Conservation (phyloP, 2,113 vertebrate genomes). For the Sisor rabdophorus region DNA sequence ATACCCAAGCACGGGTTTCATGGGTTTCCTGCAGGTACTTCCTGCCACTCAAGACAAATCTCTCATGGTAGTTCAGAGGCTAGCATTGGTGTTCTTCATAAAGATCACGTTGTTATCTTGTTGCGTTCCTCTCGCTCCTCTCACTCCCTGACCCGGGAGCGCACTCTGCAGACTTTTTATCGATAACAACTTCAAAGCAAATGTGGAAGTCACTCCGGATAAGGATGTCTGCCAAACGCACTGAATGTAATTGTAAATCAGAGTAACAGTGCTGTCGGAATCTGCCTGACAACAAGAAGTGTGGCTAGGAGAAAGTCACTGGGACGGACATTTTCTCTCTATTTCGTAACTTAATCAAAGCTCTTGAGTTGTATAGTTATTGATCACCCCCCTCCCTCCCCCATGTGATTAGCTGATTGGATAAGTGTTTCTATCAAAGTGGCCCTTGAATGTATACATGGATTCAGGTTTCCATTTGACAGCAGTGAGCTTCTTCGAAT, state of each 20-base stretch:
- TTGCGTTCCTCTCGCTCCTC: background rate
- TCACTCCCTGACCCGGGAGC: background rate
- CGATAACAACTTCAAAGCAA: constrained; percentile 6
- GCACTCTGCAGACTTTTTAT: background rate
- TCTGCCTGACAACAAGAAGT: background rate
- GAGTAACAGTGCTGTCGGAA: background rate
- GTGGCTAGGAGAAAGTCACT: background rate
- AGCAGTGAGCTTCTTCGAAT: no score
- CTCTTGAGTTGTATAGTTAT: no score
- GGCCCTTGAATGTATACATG: background rate
- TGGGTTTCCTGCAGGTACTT: no score
- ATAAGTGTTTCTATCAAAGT: background rate
- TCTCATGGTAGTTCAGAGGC: no score
- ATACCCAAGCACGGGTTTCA: no score
- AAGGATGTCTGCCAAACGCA: background rate
- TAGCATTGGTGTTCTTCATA: no score
- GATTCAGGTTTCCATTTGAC: no score
- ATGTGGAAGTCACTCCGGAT: background rate
- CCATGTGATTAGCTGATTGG: background rate
- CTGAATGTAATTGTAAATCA: background rate
- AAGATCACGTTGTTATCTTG: no score
- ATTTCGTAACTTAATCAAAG: background rate
- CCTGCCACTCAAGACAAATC: no score
- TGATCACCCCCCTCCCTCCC: background rate
- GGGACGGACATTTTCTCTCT: background rate